Base-by-base conservation (phyloP, 2,113 vertebrate species). In the Archocentrus centrarchus region DNA sequence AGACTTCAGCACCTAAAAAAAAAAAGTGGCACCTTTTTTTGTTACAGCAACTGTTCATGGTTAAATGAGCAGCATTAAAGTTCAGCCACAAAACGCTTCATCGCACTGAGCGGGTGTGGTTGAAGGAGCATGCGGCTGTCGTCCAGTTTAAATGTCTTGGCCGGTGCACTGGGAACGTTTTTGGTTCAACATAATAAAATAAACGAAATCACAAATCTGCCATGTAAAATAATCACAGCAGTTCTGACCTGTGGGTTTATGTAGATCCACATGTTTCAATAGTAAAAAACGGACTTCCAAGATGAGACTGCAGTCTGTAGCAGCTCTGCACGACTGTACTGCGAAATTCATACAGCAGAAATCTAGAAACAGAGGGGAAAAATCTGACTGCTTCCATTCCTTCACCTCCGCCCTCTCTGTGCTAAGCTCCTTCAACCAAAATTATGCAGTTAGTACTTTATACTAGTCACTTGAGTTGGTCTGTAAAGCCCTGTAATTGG, bases 61-160 rank as follows among this genome's bases (percentile, higher is more conserved):
- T 47, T 73, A 73, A 73, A 32, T 73, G 50, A 79, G 53, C 62
- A 1, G 32, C 39, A 73, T 47, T 44, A 50, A 73, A 70, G 66
- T 70, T 75, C n/a, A 59, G 55, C n/a, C 44, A 32, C 66, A 70
- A 53, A 73, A 53, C n/a, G 64, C 41, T 77, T 30, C 20, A 64
- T 79, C 58, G 44, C 14, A n/a, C 9, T 55, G n/a, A n/a, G 24
- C 13, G 27, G 47, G 66, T 7, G 66, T 53, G 44, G 66, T n/a
- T 53, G 20, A 10, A 2, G 3, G 6, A 2, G 17, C 66, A 3
- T 44, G 53, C 44, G 13, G 66, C 66, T 53, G 66, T 53, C 24
- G 30, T 57, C 53, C 20, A 10, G 3, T n/a, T 57, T 57, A 57
- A 9, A 57, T 0, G 3, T 32, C 44, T 73, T 53, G 44, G 44